Base-by-base conservation (phyloP, 1,140 invertebrate species). In the Heliconius congener region DNA sequence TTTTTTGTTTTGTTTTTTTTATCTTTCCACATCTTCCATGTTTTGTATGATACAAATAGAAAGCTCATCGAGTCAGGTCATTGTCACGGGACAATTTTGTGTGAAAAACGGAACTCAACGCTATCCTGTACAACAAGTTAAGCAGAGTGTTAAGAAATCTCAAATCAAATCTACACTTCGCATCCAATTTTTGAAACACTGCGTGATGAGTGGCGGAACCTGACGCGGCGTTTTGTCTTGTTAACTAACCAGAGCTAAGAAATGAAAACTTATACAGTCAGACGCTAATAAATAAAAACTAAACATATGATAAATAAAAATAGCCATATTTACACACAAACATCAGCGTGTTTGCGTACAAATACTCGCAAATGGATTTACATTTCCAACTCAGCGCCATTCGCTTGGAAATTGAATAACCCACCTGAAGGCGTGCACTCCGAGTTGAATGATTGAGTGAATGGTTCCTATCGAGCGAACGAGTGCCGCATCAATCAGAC, bases 281-380 rank as follows among this genome's bases (percentile, higher is more conserved):
- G 16, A 46, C 42, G 13, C 16, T 46, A 46, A 16, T 46, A 46
- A 16, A 46, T 46, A 46, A 46, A 46, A 16, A 46, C 13, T 16
- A 46, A 46, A 16, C 16, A 46, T 46, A 46, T 46, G 13, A 66
- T 16, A 30, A 27, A 30, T 27, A 30, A 66, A 66, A 66, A 66
- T 30, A 66, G 27, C 27, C 60, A 66, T 30, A 66, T n/a, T 13
- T 27, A 66, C 71, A 42, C 37, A 39, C 13, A 18, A 72, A 19
- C 71, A 72, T 19, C 71, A 72, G 37, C 72, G 46, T 73, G 72
- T 73, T 73, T 73, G 72, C 39, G 72, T 73, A 50, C 46, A 73
- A 73, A 73, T 73, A 73, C 37, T 73, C 42, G 72, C 72, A 73
- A 73, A 73, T 73, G 42, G 72, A 73, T 73, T 73, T 73, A 73